phyloP scores from a whole-genome alignment of 2,797 vertebrate genomes.

The Lepus oiostolus region DNA sequence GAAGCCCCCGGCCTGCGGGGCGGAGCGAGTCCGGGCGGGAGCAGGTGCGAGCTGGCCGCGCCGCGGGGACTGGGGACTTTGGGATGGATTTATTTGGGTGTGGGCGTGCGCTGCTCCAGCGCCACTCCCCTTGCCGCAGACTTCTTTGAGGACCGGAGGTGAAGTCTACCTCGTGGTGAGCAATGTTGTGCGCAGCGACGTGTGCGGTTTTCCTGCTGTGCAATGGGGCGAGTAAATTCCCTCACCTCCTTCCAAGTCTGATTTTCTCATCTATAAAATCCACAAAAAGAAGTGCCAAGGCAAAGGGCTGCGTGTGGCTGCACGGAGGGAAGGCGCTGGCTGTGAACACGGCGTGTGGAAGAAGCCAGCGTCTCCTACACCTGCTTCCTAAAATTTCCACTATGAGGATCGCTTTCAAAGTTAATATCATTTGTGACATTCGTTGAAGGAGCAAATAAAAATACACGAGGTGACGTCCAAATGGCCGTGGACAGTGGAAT shows the following conservation, averaged over 20 bases:
- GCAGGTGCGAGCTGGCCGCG: not conserved
- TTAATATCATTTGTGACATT: not conserved
- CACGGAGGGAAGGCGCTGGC: not conserved
- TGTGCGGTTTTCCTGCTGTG: not conserved
- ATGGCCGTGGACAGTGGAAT: too few species aligned
- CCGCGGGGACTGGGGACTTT: rapidly evolving
- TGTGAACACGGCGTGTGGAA: not conserved
- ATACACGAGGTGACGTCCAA: not conserved
- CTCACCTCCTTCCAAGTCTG: not conserved
- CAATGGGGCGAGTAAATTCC: not conserved
- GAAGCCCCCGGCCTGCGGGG: not conserved
- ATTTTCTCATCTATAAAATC: not conserved
- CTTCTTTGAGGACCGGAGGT: not conserved
- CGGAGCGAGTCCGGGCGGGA: rapidly evolving
- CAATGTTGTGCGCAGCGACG: too few species aligned
- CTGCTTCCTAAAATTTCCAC: slow-evolving; percentile 7
- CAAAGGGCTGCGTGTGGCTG: not conserved
- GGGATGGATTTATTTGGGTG: not conserved
- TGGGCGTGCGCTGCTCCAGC: rapidly evolving
- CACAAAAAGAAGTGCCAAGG: not conserved
- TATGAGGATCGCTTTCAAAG: not conserved
- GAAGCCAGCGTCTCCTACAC: not conserved
- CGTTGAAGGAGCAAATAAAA: slow-evolving; percentile 5
- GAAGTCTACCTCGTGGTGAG: not conserved
- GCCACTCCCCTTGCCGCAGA: not conserved